Percentiles rank a stretch among this genome's conserved stretches.
phyloP scores from a whole-genome alignment of 2,888 invertebrate species.

The Phyllotreta striolata region DNA sequence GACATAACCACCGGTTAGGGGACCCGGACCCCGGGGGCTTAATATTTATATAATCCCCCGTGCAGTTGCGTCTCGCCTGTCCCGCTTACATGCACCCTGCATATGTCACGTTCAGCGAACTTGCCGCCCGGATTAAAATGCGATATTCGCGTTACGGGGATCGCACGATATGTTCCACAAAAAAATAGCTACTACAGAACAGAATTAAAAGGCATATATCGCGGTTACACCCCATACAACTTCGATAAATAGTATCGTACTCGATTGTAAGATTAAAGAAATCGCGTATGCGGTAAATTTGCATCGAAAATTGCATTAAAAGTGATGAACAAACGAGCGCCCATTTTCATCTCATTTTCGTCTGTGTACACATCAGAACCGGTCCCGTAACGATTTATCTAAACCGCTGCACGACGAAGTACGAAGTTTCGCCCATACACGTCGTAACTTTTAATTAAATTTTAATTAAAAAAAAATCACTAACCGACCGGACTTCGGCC shows the following conservation, averaged over 20 bases:
- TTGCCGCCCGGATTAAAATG: constrained; percentile 39
- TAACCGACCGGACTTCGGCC: too few relatives aligned
- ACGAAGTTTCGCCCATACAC: too few relatives aligned
- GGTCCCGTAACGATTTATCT: background rate
- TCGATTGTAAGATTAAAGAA: too few relatives aligned
- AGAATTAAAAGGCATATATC: background rate
- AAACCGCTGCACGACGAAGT: too few relatives aligned
- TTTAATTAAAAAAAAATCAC: too few relatives aligned
- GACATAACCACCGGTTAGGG: constrained; percentile 32
- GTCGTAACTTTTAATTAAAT: too few relatives aligned
- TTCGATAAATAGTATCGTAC: too few relatives aligned
- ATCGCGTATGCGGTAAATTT: too few relatives aligned
- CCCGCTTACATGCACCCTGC: constrained; percentile 40
- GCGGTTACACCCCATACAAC: too few relatives aligned
- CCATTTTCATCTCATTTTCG: background rate
- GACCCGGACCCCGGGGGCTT: constrained; percentile 35
- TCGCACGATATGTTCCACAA: constrained; percentile 5
- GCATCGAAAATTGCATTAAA: constrained; percentile 1
- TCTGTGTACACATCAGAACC: background rate
- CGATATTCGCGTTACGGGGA: constrained; percentile 9
- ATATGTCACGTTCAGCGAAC: constrained; percentile 42
- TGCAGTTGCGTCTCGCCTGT: constrained; percentile 39
- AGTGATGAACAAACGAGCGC: background rate
- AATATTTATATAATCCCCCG: constrained; percentile 47
- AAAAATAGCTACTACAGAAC: background rate